phyloP scores from a whole-genome alignment of 2,797 vertebrate genomes.

The Corythornis leucogaster region DNA sequence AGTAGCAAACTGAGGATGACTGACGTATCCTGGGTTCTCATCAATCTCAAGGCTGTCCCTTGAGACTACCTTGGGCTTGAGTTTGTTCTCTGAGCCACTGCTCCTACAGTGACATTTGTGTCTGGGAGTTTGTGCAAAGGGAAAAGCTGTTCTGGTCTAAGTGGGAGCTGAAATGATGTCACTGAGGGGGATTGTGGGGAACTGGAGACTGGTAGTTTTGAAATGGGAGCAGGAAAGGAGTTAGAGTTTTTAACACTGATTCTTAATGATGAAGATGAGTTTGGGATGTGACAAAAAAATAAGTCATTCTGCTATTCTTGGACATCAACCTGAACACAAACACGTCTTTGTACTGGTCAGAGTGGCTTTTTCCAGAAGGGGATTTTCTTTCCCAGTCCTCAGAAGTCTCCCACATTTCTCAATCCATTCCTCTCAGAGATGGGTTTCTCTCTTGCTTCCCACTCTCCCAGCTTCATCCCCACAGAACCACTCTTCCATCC shows the following conservation, averaged over 20 bases:
- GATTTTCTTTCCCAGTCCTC: accelerated
- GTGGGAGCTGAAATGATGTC: neutral
- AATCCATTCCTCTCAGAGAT: accelerated
- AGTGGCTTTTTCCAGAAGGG: neutral
- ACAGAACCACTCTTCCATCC: neutral
- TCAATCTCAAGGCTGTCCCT: neutral
- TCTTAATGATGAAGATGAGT: neutral
- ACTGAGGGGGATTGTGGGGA: neutral
- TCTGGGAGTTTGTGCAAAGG: neutral
- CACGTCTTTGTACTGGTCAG: neutral
- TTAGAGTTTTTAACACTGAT: neutral
- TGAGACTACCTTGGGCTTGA: neutral
- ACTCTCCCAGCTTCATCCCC: neutral
- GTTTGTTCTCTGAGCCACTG: neutral
- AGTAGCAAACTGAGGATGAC: neutral
- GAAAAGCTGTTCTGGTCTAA: neutral
- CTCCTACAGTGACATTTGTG: neutral
- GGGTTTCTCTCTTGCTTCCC: neutral
- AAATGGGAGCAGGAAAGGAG: neutral
- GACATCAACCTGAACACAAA: neutral
- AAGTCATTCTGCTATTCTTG: neutral
- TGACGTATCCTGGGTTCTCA: neutral
- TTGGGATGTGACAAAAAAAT: neutral
- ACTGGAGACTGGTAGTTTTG: neutral
- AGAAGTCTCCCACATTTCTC: neutral